Percentiles rank a stretch among this genome's conserved stretches.
These are phyloP conservation scores for Oreochromis tanganicae DNA, from an alignment of 2,113 vertebrate species.

Conservation along the genomic window DNA sequence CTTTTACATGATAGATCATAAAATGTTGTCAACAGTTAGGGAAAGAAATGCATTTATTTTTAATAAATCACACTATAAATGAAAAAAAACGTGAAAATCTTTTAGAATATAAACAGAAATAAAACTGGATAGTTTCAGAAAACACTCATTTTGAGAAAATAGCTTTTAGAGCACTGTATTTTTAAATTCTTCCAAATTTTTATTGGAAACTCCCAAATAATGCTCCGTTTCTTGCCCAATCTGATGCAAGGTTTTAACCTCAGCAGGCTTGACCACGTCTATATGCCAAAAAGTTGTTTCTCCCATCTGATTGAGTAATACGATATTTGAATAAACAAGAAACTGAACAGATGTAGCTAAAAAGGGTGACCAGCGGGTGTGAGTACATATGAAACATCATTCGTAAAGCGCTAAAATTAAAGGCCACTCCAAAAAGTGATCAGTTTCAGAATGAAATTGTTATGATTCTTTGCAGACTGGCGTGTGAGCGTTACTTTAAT, in stretches of 20 bases:
- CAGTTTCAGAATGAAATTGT: not conserved
- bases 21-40: not conserved
- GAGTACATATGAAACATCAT: not conserved
- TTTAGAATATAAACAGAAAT: not conserved
- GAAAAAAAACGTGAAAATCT: not conserved
- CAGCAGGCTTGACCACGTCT: not conserved
- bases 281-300: not conserved
- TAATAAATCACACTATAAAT: not conserved
- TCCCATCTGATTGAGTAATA: not conserved
- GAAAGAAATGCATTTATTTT: not conserved
- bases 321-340: not conserved
- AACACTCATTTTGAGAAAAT: not conserved
- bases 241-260: not conserved
- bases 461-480: not conserved
- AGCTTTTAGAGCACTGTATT: not conserved
- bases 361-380: not conserved
- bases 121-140: not conserved
- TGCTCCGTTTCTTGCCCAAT: not conserved
- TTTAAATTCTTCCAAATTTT: not conserved
- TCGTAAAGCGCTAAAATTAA: not conserved
- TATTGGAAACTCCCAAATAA: not conserved
- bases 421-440: not conserved
- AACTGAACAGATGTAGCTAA: not conserved
- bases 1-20: not conserved
- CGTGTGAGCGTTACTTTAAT: not conserved